Evolutionary conservation across 2,888 invertebrate genomes (phyloP), one percentile per base, ranked within the genome.

Genomic region (Eledone cirrhosa): DNA sequence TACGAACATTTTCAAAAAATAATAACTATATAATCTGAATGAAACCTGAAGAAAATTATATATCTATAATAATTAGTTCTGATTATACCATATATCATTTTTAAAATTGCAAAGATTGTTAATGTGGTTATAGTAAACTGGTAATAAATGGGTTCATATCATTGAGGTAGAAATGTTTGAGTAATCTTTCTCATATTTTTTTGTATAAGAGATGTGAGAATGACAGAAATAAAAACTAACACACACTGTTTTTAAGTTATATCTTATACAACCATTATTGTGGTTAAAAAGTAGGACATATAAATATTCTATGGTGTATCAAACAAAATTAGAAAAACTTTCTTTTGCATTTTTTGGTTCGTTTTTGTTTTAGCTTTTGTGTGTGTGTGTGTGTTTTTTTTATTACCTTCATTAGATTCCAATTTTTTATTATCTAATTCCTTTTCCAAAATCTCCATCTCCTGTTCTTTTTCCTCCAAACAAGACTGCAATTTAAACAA

Each of bases 371-470:
- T 41, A n/a, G n/a, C n/a, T n/a, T n/a, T n/a, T n/a, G n/a, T n/a
- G n/a, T n/a, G n/a, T n/a, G n/a, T n/a, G n/a, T 41, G 8, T 41
- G 4, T 41, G 8, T 41, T 41, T 8, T 19, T 67, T 31, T 27
- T 29, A 53, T 77, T 83, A 87, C 87, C 83, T 80, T 84, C 82
- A 67, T 85, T 79, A 48, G 82, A 74, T 27, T 80, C 81, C n/a
- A 82, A 75, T 53, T 87, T 83, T 77, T 86, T 85, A 79, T 83
- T 84, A 16, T 84, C 84, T 8, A 87, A 77, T 41, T 85, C 84
- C 22, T 80, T 81, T 48, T 85, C 85, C 48, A 88, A 78, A 11
- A 83, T 82, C 29, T 85, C 86, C 22, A 87, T 79, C 76, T 78
- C 81, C 65, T 85, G 84, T 47, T 81, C 82, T 19, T 84, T 82